These are phyloP conservation scores for Odontamblyopus rebecca DNA, from an alignment of 2,797 vertebrate species.

Conservation along the genomic window DNA sequence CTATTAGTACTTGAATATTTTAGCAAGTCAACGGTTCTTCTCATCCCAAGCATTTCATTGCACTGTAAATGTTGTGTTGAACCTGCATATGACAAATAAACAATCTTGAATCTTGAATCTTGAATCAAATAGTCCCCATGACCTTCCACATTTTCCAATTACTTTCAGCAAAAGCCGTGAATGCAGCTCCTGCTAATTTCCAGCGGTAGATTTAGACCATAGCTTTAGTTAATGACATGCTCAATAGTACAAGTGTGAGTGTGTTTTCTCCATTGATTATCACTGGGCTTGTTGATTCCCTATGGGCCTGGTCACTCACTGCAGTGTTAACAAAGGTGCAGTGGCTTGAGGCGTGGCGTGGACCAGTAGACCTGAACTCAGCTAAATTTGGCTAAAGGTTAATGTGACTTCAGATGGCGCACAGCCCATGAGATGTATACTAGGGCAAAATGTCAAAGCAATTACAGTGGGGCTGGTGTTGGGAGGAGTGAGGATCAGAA, in stretches of 20 bases:
- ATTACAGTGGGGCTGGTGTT: conserved; percentile 43
- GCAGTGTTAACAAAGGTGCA: neutral
- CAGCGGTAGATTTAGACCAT: conserved; percentile 8
- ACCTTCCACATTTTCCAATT: too few species aligned
- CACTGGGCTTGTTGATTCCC: conserved; percentile 2
- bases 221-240: neutral
- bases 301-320: conserved; percentile 5
- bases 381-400: conserved; percentile 50
- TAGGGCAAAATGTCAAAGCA: conserved; percentile 57
- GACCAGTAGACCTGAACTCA: conserved; percentile 18
- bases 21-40: too few species aligned
- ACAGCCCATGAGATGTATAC: conserved; percentile 20
- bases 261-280: conserved; percentile 12
- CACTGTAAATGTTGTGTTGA: too few species aligned
- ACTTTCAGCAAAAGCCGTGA: too few species aligned
- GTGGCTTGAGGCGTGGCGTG: conserved; percentile 14
- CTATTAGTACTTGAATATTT: too few species aligned
- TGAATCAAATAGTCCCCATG: too few species aligned
- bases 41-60: too few species aligned
- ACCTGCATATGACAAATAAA: too few species aligned
- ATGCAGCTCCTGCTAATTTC: neutral
- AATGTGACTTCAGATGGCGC: conserved; percentile 35
- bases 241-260: conserved; percentile 7
- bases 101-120: too few species aligned
- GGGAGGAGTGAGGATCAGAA: conserved; percentile 26